Percentiles rank a stretch among this genome's conserved stretches.
Evolutionary conservation across 2,113 vertebrate genomes (phyloP).

Genomic region (Taurulus bubalis): DNA sequence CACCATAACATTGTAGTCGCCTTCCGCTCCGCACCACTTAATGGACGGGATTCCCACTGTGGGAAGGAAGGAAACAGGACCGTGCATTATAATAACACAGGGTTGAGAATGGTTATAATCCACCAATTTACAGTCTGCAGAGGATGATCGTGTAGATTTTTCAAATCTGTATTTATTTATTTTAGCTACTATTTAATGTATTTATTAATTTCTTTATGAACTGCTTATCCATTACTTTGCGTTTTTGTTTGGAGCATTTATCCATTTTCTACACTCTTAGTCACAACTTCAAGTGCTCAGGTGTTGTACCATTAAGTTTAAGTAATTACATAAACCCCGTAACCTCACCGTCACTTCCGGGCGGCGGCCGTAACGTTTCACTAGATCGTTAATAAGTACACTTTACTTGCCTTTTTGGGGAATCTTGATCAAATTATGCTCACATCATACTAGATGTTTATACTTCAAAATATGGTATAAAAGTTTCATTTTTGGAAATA

Average conservation of each 20-base stretch:
- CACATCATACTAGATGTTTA: too few species aligned
- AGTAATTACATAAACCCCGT: too few species aligned
- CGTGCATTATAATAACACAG: not conserved
- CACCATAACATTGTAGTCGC: conserved; percentile 99
- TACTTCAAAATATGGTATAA: too few species aligned
- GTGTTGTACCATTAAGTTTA: too few species aligned
- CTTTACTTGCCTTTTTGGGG: too few species aligned
- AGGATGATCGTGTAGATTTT: not conserved
- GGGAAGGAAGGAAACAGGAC: not conserved
- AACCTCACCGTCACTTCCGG: too few species aligned
- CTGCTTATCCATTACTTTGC: not conserved
- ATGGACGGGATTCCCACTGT: conserved; percentile 98
- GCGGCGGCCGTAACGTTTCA: too few species aligned
- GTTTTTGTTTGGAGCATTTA: not conserved
- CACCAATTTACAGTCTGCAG: not conserved
- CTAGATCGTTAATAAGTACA: too few species aligned
- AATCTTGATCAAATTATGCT: too few species aligned
- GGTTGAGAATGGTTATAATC: not conserved
- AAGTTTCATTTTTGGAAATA: too few species aligned
- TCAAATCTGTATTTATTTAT: not conserved
- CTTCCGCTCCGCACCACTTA: conserved; percentile 98
- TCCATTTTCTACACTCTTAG: not conserved
- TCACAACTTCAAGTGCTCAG: not conserved
- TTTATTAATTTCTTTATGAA: not conserved
- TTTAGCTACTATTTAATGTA: not conserved